A percentile compares a stretch with the other conserved stretches of the same genome.
These are phyloP conservation scores for Petroica traversi DNA, from an alignment of 2,113 vertebrate genomes.

Conservation along the genomic window DNA sequence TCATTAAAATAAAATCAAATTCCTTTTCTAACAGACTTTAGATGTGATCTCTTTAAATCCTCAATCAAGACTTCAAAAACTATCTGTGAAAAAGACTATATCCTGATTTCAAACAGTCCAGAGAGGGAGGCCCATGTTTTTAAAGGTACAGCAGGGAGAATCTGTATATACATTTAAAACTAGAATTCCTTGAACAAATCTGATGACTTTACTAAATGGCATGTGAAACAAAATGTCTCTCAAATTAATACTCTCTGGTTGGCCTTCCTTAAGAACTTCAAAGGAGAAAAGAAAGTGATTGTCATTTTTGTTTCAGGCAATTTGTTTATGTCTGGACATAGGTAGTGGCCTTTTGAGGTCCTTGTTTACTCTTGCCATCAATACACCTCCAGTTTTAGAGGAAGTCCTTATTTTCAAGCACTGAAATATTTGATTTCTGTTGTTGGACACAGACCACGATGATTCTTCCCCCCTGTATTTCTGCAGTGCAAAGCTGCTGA, in stretches of 20 bases:
- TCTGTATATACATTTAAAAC: not conserved
- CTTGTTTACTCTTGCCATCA: not conserved
- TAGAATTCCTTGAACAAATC: not conserved
- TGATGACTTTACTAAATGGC: not conserved
- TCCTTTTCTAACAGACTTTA: not conserved
- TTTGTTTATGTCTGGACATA: not conserved
- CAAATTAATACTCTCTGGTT: not conserved
- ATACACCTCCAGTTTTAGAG: not conserved
- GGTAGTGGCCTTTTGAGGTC: not conserved
- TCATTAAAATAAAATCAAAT: not conserved
- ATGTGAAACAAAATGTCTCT: not conserved
- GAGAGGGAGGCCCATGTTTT: not conserved
- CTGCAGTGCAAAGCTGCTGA: not conserved
- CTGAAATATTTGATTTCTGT: not conserved
- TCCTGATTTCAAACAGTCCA: not conserved
- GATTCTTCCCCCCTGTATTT: not conserved
- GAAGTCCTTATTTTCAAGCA: not conserved
- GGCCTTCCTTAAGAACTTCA: slow-evolving; percentile 1
- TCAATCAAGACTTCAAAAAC: not conserved
- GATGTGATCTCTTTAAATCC: not conserved
- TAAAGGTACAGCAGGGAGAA: not conserved
- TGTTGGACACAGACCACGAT: not conserved
- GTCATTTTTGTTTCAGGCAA: not conserved
- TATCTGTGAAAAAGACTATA: not conserved
- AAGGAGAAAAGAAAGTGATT: not conserved